Base-by-base conservation (phyloP, 2,113 vertebrate genomes). In the Egretta garzetta region DNA sequence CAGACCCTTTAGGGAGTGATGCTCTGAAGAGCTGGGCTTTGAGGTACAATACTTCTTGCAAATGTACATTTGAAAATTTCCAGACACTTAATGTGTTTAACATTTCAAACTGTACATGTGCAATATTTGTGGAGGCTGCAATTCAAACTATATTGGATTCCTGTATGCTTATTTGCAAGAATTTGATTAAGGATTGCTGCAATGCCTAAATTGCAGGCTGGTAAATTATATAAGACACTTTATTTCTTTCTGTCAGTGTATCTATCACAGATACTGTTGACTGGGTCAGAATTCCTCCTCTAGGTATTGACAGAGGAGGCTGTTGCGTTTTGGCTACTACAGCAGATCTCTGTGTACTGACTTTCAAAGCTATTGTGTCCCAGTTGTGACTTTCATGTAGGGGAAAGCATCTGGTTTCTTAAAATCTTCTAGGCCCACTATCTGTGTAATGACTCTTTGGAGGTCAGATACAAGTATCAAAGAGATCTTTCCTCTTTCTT, bases 271-370 rank as follows among this genome's bases (percentile, higher is more conserved):
- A 41, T 53, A 50, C 0, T 1, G 39, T 11, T 76, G 79, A 16
- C 26, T 92, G 67, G 43, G 47, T 80, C 93, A 82, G 76, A 94
- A 80, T 94, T 85, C 35, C 52, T 96, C 43, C 75, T 89, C 43
- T 64, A 64, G 80, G 56, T 87, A 62, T 30, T 86, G 96, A 28
- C 52, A 63, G 68, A 89, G 68, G 64, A 77, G 41, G 27, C 66
- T 83, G 50, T 82, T 92, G 43, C 0, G 0, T 79, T 90, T 73
- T 89, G 76, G 43, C 64, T 76, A 6, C 76, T 23, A 1, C 73
- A 89, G 70, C 86, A 93, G 14, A 81, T 86, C 76, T 86, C 75
- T 59, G 39, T 59, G 52, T 60, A 52, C 56, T 75, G 60, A 21
- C 64, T 95, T 83, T 74, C 63, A 71, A 26, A 88, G 39, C 41